Evolutionary conservation across 2,113 vertebrate genomes (phyloP).

Genomic region (Chloropsis hardwickii): DNA sequence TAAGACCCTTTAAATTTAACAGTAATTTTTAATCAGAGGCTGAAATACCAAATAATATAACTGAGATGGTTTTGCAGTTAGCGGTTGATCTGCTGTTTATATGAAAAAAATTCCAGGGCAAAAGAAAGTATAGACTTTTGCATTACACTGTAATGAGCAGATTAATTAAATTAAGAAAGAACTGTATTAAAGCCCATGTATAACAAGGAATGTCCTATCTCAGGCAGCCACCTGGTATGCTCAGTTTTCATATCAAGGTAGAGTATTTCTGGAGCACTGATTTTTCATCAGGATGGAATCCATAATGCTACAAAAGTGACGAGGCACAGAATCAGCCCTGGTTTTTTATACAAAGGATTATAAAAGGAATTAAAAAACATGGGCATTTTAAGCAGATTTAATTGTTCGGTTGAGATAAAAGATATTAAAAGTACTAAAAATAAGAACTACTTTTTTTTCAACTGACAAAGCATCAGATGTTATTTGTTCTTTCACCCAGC

Average conservation of each 20-base stretch:
- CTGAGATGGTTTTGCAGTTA: not conserved
- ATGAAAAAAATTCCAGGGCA: not conserved
- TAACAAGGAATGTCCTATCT: not conserved
- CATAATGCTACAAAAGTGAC: not conserved
- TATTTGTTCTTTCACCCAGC: slow-evolving; percentile 1
- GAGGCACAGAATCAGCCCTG: not conserved
- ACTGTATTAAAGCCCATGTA: not conserved
- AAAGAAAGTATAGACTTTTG: not conserved
- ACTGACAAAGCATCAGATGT: not conserved
- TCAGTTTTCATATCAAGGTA: not conserved
- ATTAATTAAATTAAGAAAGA: not conserved
- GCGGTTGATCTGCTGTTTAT: not conserved
- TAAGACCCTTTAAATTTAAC: not conserved
- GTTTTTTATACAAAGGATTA: not conserved
- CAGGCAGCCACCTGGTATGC: not conserved
- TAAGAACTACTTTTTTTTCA: not conserved
- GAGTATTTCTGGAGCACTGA: not conserved
- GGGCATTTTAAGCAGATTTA: not conserved
- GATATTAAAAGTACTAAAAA: not conserved
- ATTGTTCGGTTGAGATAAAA: not conserved
- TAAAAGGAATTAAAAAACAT: not conserved
- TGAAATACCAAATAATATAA: not conserved
- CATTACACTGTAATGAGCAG: not conserved
- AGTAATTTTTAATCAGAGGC: not conserved
- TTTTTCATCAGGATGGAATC: not conserved